A percentile compares a stretch with the other conserved stretches of the same genome.
Evolutionary conservation across 2,888 invertebrate species (phyloP).

Genomic region (Siphlonurus alternatus): DNA sequence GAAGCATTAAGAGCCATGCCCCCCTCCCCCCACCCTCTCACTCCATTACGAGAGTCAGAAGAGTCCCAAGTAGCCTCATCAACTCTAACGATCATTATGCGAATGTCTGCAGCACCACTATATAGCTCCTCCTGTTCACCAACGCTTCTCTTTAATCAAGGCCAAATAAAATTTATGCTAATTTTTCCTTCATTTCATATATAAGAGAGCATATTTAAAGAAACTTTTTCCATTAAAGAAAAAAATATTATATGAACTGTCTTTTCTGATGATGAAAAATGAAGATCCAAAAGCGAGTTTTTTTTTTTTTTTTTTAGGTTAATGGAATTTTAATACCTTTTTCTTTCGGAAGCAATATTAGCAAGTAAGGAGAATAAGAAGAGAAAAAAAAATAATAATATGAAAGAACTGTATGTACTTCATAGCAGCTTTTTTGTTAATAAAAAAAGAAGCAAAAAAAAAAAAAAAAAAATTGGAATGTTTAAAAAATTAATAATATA

Average conservation of each 20-base stretch:
- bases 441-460: too few species aligned
- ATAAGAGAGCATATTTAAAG: neutral
- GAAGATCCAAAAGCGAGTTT: neutral
- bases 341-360: neutral
- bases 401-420: neutral
- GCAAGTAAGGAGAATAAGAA: neutral
- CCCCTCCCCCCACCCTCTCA: too few species aligned
- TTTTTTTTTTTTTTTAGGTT: neutral
- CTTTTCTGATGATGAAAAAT: constrained; percentile 3
- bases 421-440: too few species aligned
- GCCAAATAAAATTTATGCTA: constrained; percentile 3
- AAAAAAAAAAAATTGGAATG: too few species aligned
- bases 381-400: neutral
- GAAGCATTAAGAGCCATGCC: too few species aligned
- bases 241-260: neutral
- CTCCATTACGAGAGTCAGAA: too few species aligned
- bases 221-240: constrained; percentile 2
- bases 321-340: constrained; percentile 3
- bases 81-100: constrained; percentile 3
- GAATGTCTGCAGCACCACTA: neutral
- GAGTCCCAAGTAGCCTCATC: constrained; percentile 3
- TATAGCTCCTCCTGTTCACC: neutral
- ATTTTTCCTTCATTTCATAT: constrained; percentile 3
- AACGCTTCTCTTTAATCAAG: neutral
- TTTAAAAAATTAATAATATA: neutral